Conservation (phyloP, 2,797 vertebrate genomes). For the Clarias laeviceps region DNA sequence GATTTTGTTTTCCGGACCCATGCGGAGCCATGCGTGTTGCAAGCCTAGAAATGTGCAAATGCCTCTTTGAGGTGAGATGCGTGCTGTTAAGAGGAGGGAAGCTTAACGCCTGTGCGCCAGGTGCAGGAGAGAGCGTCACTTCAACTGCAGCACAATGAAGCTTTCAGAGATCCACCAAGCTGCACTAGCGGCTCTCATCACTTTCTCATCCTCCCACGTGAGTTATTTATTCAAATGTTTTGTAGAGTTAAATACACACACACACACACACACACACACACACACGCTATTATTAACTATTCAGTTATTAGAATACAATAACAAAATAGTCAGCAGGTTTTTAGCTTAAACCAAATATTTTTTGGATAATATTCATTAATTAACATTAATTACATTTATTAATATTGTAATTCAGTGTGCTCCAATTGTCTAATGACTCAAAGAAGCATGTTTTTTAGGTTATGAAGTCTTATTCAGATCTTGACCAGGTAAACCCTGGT, state of each 20-base stretch:
- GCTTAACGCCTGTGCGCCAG: not conserved
- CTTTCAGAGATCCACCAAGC: constrained; percentile 5
- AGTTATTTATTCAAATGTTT: constrained; percentile 21
- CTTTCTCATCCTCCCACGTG: constrained; percentile 34
- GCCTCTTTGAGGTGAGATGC: not conserved
- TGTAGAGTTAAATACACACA: not conserved
- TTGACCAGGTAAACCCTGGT: not conserved
- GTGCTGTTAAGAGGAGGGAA: not conserved
- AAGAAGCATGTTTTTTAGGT: not conserved
- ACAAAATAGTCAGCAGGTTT: not conserved
- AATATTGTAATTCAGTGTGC: not conserved
- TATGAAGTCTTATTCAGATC: not conserved
- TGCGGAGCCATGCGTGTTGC: not conserved
- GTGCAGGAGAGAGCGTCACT: not conserved
- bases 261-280: no score
- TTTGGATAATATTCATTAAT: no score
- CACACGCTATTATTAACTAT: not conserved
- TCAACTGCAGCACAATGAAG: constrained; percentile 41
- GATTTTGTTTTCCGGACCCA: not conserved
- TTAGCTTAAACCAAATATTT: no score
- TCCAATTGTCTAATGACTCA: not conserved
- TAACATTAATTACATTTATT: no score
- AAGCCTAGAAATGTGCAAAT: not conserved
- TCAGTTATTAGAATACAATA: not conserved
- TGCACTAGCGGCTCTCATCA: constrained; percentile 32